These are phyloP conservation scores for Microtus montanus DNA, from an alignment of 2,113 vertebrate genomes.

Conservation along the genomic window DNA sequence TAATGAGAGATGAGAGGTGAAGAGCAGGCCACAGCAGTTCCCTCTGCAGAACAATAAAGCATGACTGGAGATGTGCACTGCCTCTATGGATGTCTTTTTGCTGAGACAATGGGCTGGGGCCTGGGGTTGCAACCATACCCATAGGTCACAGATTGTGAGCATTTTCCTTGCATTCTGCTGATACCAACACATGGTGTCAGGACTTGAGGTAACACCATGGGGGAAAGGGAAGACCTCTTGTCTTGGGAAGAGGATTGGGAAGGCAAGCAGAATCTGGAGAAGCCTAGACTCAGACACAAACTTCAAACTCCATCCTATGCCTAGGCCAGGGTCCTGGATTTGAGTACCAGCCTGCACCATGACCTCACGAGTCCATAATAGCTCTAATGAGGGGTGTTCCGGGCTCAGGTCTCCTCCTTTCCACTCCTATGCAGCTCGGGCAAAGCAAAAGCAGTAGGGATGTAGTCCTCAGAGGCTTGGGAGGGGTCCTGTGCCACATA, in stretches of 20 bases:
- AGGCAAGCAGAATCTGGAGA: neutral
- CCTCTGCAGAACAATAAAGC: constrained; percentile 70
- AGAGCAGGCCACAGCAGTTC: neutral
- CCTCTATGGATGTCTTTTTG: constrained; percentile 31
- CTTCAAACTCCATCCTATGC: neutral
- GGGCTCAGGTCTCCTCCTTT: neutral
- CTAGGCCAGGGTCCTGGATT: neutral
- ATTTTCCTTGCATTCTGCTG: neutral
- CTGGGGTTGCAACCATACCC: neutral
- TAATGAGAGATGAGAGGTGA: neutral
- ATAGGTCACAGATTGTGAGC: neutral
- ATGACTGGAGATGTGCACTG: neutral
- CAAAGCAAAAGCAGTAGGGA: neutral
- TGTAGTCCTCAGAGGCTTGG: neutral
- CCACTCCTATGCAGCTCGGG: neutral
- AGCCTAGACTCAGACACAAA: neutral
- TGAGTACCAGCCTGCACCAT: neutral
- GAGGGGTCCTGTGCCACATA: neutral
- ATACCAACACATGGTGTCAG: neutral
- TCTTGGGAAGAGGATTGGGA: neutral
- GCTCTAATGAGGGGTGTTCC: neutral
- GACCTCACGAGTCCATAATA: neutral
- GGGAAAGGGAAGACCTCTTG: neutral
- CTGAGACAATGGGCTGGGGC: neutral
- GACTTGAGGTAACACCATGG: neutral